A percentile compares a stretch with the other conserved stretches of the same genome.
Evolutionary conservation across 2,888 invertebrate species (phyloP).

Genomic region (Chrysolina americana): DNA sequence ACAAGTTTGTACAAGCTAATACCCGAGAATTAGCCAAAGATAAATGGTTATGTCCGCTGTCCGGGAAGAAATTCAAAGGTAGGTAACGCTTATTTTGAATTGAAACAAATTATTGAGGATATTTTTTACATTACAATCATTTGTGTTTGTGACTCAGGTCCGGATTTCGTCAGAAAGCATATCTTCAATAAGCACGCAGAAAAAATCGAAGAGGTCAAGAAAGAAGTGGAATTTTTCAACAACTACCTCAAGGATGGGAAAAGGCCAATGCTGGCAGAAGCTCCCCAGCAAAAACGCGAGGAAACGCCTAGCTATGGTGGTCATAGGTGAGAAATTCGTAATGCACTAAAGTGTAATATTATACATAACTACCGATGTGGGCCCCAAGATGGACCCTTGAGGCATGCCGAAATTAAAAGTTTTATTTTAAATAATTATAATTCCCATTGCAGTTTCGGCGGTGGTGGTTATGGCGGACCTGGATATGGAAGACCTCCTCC

Average conservation of each 20-base stretch:
- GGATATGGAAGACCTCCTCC: conserved; percentile 70
- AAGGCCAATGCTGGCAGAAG: conserved; percentile 93
- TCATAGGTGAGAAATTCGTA: neutral
- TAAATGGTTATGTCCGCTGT: conserved; percentile 98
- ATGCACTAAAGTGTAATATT: no score
- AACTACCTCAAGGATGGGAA: conserved; percentile 96
- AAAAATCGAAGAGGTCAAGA: conserved; percentile 96
- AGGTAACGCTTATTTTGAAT: conserved; percentile 18
- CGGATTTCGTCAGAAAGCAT: conserved; percentile 98
- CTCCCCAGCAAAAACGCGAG: conserved; percentile 72
- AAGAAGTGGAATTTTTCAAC: conserved; percentile 98
- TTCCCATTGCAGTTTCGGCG: conserved; percentile 64
- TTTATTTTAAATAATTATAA: conserved; percentile 29
- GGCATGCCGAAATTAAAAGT: conserved; percentile 11
- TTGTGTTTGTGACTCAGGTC: conserved; percentile 71
- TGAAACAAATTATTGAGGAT: conserved; percentile 12
- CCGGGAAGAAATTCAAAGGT: conserved; percentile 98
- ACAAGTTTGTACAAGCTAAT: conserved; percentile 95
- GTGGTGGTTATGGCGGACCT: conserved; percentile 53
- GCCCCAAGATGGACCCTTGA: no score
- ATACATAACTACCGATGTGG: no score
- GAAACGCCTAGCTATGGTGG: conserved; percentile 69
- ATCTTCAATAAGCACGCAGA: conserved; percentile 98
- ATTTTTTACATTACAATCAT: conserved; percentile 13
- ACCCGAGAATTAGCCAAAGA: conserved; percentile 97